Conservation (phyloP, 1,140 invertebrate species). For the Euwallacea similis region DNA sequence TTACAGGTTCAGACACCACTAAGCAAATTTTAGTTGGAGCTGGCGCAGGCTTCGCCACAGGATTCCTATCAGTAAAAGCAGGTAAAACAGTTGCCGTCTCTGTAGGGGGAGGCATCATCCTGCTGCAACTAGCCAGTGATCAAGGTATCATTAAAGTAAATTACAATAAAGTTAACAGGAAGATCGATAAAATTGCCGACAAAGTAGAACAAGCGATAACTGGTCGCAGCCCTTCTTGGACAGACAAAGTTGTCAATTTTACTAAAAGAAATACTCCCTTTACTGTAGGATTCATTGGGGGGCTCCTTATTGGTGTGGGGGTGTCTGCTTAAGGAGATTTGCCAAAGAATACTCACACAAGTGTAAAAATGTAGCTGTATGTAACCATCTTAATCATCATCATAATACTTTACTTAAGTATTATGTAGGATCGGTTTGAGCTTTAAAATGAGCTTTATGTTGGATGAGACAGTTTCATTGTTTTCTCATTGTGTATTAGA, state of each 20-base stretch:
- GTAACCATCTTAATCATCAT: too few relatives aligned
- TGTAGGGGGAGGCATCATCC: conserved; percentile 82
- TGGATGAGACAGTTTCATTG: too few relatives aligned
- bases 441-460: too few relatives aligned
- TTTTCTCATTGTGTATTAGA: too few relatives aligned
- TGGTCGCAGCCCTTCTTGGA: conserved; percentile 61
- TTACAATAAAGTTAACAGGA: conserved; percentile 81
- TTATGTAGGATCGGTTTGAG: too few relatives aligned
- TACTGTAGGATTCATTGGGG: conserved; percentile 79
- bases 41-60: conserved; percentile 85
- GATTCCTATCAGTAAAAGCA: conserved; percentile 86
- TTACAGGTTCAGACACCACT: conserved; percentile 77
- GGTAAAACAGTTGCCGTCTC: conserved; percentile 86
- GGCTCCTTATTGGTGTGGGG: conserved; percentile 67
- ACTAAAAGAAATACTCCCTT: conserved; percentile 74
- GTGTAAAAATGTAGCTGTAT: too few relatives aligned
- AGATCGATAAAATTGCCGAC: conserved; percentile 70
- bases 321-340: conserved; percentile 2
- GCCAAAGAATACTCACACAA: too few relatives aligned
- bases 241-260: conserved; percentile 62
- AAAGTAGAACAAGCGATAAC: conserved; percentile 71
- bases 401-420: too few relatives aligned
- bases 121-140: conserved; percentile 85
- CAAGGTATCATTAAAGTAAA: conserved; percentile 90
- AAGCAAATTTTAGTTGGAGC: conserved; percentile 85